A percentile compares a stretch with the other conserved stretches of the same genome.
Conservation (phyloP, 2,888 invertebrate genomes). For the Orgyia antiqua region DNA sequence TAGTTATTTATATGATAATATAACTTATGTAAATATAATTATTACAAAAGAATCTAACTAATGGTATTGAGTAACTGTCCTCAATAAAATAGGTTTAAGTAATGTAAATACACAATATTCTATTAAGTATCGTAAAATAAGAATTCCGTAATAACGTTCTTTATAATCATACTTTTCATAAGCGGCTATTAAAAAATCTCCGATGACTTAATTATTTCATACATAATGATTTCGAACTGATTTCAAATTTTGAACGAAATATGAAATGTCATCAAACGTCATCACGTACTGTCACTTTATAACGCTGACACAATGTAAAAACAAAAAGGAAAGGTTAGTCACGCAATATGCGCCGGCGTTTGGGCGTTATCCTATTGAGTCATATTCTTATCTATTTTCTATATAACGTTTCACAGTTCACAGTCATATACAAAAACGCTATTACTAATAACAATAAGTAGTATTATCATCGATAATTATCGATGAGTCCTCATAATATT, state of each 20-base stretch:
- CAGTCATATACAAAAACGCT: background rate
- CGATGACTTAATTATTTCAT: background rate
- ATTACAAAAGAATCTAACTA: too few relatives aligned
- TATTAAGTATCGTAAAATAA: too few relatives aligned
- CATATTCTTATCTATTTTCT: conserved; percentile 17
- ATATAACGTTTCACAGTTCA: background rate
- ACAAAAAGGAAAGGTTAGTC: conserved; percentile 17
- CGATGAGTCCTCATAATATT: too few relatives aligned
- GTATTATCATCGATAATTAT: background rate
- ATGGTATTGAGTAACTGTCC: too few relatives aligned
- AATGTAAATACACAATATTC: too few relatives aligned
- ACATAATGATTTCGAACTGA: too few relatives aligned
- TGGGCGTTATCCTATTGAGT: conserved; percentile 15
- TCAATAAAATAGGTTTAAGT: too few relatives aligned
- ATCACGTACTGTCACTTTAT: conserved; percentile 1
- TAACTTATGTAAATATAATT: too few relatives aligned
- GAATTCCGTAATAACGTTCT: too few relatives aligned
- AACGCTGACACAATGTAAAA: background rate
- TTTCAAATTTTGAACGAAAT: too few relatives aligned
- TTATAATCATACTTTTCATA: too few relatives aligned
- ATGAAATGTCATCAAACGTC: conserved; percentile 2
- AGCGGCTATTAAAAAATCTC: conserved; percentile 2
- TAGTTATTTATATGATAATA: too few relatives aligned
- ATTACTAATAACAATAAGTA: background rate
- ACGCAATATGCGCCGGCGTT: conserved; percentile 21